These are phyloP conservation scores for Perizoma affinitatum DNA, from an alignment of 2,888 invertebrate species.

Conservation along the genomic window DNA sequence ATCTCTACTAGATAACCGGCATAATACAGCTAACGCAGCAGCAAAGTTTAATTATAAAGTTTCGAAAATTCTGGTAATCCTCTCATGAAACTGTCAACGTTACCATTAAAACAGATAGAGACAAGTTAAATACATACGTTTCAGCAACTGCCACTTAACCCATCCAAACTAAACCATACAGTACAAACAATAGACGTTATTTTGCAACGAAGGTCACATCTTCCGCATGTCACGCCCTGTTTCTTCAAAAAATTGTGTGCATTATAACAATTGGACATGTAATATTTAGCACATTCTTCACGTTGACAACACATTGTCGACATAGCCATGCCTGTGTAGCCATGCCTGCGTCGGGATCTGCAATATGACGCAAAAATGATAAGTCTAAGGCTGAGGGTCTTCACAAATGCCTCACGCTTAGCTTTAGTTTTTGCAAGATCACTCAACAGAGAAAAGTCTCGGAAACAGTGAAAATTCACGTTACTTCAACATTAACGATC, in stretches of 20 bases:
- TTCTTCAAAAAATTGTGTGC: conserved; percentile 70
- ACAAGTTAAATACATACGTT: conserved; percentile 29
- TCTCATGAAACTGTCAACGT: conserved; percentile 20
- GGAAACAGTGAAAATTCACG: too few species aligned
- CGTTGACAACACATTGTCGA: conserved; percentile 39
- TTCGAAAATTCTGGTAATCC: conserved; percentile 7
- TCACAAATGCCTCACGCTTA: too few species aligned
- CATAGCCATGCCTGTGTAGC: conserved; percentile 13
- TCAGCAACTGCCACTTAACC: conserved; percentile 45
- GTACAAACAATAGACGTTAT: conserved; percentile 34
- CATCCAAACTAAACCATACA: conserved; percentile 35
- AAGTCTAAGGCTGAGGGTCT: neutral
- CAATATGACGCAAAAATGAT: conserved; percentile 17
- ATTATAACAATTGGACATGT: conserved; percentile 57
- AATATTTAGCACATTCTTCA: conserved; percentile 50
- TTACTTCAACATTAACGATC: too few species aligned
- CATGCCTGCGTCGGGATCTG: conserved; percentile 10
- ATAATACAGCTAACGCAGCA: too few species aligned
- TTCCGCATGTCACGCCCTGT: conserved; percentile 67
- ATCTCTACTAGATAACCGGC: too few species aligned
- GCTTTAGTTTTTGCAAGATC: too few species aligned
- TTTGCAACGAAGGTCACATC: conserved; percentile 39
- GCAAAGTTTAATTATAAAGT: too few species aligned
- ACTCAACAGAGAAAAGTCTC: too few species aligned
- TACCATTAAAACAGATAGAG: conserved; percentile 17